Evolutionary conservation across 2,797 vertebrate genomes (phyloP).

Genomic region (Acrossocheilus fasciatus): DNA sequence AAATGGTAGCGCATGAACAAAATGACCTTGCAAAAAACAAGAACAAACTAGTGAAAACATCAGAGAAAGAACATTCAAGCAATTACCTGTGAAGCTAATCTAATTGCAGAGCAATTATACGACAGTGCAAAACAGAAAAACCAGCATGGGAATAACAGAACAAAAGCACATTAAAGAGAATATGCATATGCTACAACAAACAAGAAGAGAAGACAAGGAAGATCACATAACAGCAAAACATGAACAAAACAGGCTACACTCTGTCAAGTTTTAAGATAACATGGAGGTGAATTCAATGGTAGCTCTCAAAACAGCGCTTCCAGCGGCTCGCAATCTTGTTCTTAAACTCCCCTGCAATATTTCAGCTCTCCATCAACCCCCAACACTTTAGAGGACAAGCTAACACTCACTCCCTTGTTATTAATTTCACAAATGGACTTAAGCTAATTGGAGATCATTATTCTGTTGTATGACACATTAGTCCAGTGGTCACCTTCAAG

Average conservation of each 20-base stretch:
- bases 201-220: too few species aligned
- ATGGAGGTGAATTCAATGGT: not conserved
- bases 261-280: not conserved
- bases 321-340: not conserved
- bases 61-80: slow-evolving; percentile 9
- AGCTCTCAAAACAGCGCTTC: slow-evolving; percentile 51
- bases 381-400: slow-evolving; percentile 52
- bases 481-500: slow-evolving; percentile 67
- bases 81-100: slow-evolving; percentile 11
- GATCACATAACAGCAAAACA: not conserved
- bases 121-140: not conserved
- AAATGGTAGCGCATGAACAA: slow-evolving; percentile 32
- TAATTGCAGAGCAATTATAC: slow-evolving; percentile 5
- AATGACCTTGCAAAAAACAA: slow-evolving; percentile 40
- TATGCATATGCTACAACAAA: not conserved
- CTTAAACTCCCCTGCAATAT: slow-evolving; percentile 33
- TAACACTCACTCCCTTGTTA: slow-evolving; percentile 51
- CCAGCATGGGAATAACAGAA: not conserved
- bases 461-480: slow-evolving; percentile 74
- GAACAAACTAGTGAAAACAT: slow-evolving; percentile 13
- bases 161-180: not conserved
- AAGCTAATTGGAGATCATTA: slow-evolving; percentile 79
- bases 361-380: slow-evolving; percentile 28
- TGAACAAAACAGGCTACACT: slow-evolving; percentile 29
- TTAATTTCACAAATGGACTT: slow-evolving; percentile 71